Evolutionary conservation across 2,888 invertebrate genomes (phyloP).

Genomic region (Oligia strigilis): DNA sequence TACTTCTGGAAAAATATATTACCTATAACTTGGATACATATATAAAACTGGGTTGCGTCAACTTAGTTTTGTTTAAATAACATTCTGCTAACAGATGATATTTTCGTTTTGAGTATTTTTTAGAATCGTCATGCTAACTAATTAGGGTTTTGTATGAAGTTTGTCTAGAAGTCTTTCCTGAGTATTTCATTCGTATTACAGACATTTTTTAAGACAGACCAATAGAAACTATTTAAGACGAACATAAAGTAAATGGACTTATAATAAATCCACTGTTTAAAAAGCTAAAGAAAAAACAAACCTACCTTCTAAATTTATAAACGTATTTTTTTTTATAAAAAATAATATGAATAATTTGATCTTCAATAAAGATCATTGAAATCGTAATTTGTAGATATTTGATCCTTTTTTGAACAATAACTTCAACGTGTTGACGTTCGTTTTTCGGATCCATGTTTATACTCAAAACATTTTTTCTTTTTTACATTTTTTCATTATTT

Average conservation of each 20-base stretch:
- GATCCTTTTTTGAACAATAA: not conserved
- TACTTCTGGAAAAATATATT: conserved; percentile 10
- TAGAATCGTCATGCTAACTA: not conserved
- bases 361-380: not conserved
- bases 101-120: conserved; percentile 21
- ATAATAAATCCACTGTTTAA: not conserved
- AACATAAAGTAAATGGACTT: no score
- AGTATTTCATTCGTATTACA: not conserved
- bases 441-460: not conserved
- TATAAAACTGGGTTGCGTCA: conserved; percentile 12
- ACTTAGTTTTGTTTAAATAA: conserved; percentile 13
- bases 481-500: no score
- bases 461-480: not conserved
- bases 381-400: not conserved
- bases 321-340: no score
- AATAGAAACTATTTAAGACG: no score
- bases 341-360: not conserved
- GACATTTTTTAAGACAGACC: not conserved
- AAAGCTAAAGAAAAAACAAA: no score
- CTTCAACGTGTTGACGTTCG: not conserved
- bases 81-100: not conserved
- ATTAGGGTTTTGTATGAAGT: not conserved
- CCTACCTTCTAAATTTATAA: not conserved
- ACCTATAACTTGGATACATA: not conserved
- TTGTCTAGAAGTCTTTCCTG: not conserved